phyloP scores from a whole-genome alignment of 2,888 invertebrate genomes.

The Caenorhabditis becei region DNA sequence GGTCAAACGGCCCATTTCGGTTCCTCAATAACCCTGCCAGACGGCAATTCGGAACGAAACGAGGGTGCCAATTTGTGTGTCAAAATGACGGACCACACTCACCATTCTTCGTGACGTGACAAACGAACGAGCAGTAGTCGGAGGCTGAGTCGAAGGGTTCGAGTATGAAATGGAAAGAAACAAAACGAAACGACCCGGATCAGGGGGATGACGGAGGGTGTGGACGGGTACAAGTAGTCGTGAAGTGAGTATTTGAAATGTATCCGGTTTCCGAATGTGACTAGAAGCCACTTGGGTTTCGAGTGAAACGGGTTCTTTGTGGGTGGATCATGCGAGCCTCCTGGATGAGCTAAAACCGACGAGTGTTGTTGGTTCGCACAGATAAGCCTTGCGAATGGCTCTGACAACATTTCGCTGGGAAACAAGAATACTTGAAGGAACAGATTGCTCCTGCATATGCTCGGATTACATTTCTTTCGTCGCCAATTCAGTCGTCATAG shows the following conservation, averaged over 20 bases:
- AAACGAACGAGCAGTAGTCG: not conserved
- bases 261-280: conserved; percentile 41
- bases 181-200: conserved; percentile 44
- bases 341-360: not conserved
- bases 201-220: conserved; percentile 16
- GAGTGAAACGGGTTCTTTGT: not conserved
- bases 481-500: too few relatives aligned
- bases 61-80: conserved; percentile 35
- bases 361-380: not conserved
- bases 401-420: not conserved
- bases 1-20: not conserved
- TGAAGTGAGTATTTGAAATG: conserved; percentile 50
- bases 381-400: not conserved
- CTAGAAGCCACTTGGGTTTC: conserved; percentile 15
- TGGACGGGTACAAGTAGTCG: conserved; percentile 27
- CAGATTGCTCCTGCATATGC: too few relatives aligned
- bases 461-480: too few relatives aligned
- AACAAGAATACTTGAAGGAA: too few relatives aligned
- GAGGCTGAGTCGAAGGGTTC: not conserved
- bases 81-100: conserved; percentile 48
- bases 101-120: conserved; percentile 47
- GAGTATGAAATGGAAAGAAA: conserved; percentile 18
- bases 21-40: not conserved
- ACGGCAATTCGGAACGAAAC: conserved; percentile 1
- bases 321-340: not conserved